Percentiles rank a stretch among this genome's conserved stretches.
Conservation (phyloP, 2,888 invertebrate genomes). For the Polydrusus tereticollis region DNA sequence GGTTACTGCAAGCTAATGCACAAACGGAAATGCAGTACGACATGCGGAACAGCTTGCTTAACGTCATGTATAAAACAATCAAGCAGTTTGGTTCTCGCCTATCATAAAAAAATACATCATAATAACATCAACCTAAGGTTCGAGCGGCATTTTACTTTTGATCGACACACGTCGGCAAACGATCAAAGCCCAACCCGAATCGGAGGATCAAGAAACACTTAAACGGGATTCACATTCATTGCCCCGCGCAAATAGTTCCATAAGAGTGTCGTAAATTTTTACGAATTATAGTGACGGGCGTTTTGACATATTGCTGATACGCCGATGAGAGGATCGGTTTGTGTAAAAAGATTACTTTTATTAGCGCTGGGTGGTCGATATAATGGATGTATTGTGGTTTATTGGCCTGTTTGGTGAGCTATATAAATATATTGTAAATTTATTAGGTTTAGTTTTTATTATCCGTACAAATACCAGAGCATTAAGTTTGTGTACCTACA, state of each 20-base stretch:
- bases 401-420: conserved; percentile 29
- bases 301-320: conserved; percentile 21
- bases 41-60: too few species aligned
- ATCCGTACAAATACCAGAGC: not conserved
- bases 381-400: conserved; percentile 37
- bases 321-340: conserved; percentile 35
- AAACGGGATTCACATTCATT: conserved; percentile 27
- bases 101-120: conserved; percentile 34
- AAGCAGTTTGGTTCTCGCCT: not conserved
- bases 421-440: conserved; percentile 17
- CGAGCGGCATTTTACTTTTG: conserved; percentile 31
- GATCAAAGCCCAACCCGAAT: conserved; percentile 37
- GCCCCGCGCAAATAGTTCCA: conserved; percentile 31
- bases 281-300: conserved; percentile 25
- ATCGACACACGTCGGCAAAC: conserved; percentile 35
- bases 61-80: too few species aligned
- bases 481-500: not conserved
- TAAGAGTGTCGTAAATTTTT: conserved; percentile 41
- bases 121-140: conserved; percentile 20
- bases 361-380: conserved; percentile 30
- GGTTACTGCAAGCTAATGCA: too few species aligned
- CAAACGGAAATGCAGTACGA: too few species aligned
- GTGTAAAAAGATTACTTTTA: conserved; percentile 36
- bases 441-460: not conserved
- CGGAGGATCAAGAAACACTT: conserved; percentile 29